phyloP scores from a whole-genome alignment of 2,888 invertebrate genomes.

The Palloptera scutellata region DNA sequence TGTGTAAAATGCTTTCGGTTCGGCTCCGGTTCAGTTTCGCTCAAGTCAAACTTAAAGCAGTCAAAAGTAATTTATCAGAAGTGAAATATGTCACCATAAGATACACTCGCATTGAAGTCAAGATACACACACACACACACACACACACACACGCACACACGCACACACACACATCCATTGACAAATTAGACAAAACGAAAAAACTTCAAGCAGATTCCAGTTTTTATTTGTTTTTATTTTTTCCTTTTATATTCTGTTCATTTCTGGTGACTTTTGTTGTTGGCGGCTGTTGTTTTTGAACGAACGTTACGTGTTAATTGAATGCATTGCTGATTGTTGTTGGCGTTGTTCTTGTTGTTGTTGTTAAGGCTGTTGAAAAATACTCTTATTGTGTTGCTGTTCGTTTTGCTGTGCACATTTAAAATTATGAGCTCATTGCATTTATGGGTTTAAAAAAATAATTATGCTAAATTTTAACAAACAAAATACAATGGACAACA shows the following conservation, averaged over 20 bases:
- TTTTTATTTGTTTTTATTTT: neutral
- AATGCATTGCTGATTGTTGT: slow-evolving; percentile 1
- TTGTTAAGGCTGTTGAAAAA: neutral
- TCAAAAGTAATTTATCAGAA: too few relatives aligned
- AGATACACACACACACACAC: neutral
- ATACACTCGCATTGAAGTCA: too few relatives aligned
- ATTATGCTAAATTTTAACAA: too few relatives aligned
- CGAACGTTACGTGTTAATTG: slow-evolving; percentile 6
- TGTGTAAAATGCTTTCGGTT: too few relatives aligned
- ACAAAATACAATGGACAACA: too few relatives aligned
- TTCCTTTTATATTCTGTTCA: too few relatives aligned
- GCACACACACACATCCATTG: neutral
- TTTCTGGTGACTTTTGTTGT: neutral
- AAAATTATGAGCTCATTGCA: slow-evolving; percentile 29
- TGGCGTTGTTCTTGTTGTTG: neutral
- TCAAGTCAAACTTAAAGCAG: too few relatives aligned
- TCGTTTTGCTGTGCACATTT: slow-evolving; percentile 4
- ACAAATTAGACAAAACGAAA: neutral
- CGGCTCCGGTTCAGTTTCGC: too few relatives aligned
- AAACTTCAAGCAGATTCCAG: slow-evolving; percentile 13
- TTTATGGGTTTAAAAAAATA: neutral
- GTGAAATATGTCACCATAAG: too few relatives aligned
- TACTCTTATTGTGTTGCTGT: neutral
- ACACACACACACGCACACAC: neutral
- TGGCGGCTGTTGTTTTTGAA: neutral